Evolutionary conservation across 2,113 vertebrate genomes (phyloP).

Genomic region (Scatophagus argus): DNA sequence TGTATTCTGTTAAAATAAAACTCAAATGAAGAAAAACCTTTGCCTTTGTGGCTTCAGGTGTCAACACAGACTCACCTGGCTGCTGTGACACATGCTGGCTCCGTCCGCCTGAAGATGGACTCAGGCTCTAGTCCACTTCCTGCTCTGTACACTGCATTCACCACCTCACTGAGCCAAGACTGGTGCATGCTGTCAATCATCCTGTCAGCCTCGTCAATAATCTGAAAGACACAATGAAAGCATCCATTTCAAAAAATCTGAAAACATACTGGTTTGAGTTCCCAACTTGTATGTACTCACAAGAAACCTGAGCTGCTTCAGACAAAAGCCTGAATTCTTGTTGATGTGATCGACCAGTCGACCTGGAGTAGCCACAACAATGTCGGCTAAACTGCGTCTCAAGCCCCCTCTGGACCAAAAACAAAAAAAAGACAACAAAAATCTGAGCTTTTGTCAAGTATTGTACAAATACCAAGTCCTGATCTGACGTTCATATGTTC

Average conservation of each 20-base stretch:
- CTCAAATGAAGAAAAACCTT: not conserved
- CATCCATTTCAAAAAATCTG: not conserved
- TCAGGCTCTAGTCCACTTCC: conserved; percentile 20
- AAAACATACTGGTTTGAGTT: not conserved
- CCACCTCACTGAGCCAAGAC: conserved; percentile 91
- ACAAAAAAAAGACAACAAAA: not conserved
- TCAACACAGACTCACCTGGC: conserved; percentile 84
- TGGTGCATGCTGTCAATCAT: conserved; percentile 98
- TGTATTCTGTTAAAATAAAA: too few relatives aligned
- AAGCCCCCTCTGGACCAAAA: conserved; percentile 71
- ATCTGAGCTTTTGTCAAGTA: not conserved
- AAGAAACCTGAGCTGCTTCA: conserved; percentile 92
- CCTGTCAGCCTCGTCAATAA: conserved; percentile 95
- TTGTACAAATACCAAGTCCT: not conserved
- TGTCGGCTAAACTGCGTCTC: conserved; percentile 90
- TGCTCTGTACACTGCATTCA: conserved; percentile 84
- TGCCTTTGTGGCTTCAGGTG: too few relatives aligned
- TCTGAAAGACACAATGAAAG: conserved; percentile 70
- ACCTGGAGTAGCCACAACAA: conserved; percentile 94
- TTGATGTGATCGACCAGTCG: conserved; percentile 95
- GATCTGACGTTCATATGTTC: not conserved
- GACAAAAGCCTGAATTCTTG: conserved; percentile 88
- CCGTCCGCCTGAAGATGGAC: conserved; percentile 83
- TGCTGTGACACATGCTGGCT: conserved; percentile 84
- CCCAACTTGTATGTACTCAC: conserved; percentile 76